These are phyloP conservation scores for Campaea margaritaria DNA, from an alignment of 2,888 invertebrate species.

Conservation along the genomic window DNA sequence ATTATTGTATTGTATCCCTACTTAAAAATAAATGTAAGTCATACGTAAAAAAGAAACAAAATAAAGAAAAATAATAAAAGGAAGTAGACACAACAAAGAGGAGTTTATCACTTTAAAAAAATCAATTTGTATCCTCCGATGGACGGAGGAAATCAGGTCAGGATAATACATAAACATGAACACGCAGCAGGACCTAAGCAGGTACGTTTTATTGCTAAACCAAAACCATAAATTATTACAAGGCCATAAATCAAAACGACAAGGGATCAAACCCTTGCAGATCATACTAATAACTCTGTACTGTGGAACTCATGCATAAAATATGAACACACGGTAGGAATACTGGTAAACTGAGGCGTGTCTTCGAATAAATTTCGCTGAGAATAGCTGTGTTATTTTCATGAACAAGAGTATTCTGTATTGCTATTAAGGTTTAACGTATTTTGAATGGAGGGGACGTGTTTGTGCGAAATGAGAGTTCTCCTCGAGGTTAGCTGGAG, in stretches of 20 bases:
- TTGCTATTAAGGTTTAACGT: constrained; percentile 9
- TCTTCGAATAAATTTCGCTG: constrained; percentile 45
- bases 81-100: no score
- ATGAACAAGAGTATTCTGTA: constrained; percentile 7
- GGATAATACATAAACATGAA: no score
- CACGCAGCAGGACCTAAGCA: no score
- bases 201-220: no score
- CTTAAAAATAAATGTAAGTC: no score
- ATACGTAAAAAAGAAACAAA: no score
- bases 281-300: constrained; percentile 6
- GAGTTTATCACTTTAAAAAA: no score
- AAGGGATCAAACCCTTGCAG: background rate
- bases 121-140: no score
- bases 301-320: constrained; percentile 6
- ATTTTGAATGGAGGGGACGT: constrained; percentile 13
- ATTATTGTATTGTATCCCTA: no score
- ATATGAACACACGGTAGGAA: constrained; percentile 11
- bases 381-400: constrained; percentile 26
- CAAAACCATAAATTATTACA: background rate
- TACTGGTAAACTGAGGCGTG: constrained; percentile 39
- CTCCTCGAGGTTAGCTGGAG: background rate
- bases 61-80: no score
- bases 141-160: no score
- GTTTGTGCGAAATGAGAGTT: constrained; percentile 13
- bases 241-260: background rate